phyloP scores from a whole-genome alignment of 2,888 invertebrate species.

The Drosophila quasianomalipes region DNA sequence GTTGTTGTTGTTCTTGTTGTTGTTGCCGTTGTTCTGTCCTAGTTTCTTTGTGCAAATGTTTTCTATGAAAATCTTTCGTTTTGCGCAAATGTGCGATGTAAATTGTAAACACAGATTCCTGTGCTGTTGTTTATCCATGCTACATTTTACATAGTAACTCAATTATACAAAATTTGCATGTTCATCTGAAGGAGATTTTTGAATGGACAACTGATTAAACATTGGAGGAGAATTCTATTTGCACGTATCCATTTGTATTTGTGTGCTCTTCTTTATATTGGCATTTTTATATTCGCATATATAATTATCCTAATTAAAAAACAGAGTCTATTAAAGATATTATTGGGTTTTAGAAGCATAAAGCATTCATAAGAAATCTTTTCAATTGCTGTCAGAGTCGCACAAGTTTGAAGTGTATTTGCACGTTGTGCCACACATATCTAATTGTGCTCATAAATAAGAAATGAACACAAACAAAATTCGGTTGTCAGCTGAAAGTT shows the following conservation, averaged over 20 bases:
- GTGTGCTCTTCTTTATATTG: too few relatives aligned
- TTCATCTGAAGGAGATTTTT: background rate
- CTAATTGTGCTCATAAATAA: conserved; percentile 69
- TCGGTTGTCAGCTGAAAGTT: conserved; percentile 60
- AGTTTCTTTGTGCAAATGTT: conserved; percentile 24
- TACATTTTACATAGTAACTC: background rate
- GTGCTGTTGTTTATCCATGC: background rate
- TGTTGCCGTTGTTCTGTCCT: conserved; percentile 21
- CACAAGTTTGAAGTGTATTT: background rate
- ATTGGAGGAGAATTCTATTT: background rate
- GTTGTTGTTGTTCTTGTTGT: conserved; percentile 9
- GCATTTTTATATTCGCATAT: background rate
- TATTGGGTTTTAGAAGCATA: background rate
- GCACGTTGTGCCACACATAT: conserved; percentile 47
- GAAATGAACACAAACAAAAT: conserved; percentile 61
- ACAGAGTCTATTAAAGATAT: background rate
- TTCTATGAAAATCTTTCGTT: conserved; percentile 1
- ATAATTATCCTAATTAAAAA: background rate
- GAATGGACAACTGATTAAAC: background rate
- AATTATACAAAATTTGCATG: background rate
- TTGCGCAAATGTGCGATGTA: conserved; percentile 16
- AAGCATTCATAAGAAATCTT: background rate
- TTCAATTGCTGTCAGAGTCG: conserved; percentile 4
- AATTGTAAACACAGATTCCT: conserved; percentile 12
- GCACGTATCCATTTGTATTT: background rate